Evolutionary conservation across 2,113 vertebrate species (phyloP).

Genomic region (Poeciliopsis occidentalis): DNA sequence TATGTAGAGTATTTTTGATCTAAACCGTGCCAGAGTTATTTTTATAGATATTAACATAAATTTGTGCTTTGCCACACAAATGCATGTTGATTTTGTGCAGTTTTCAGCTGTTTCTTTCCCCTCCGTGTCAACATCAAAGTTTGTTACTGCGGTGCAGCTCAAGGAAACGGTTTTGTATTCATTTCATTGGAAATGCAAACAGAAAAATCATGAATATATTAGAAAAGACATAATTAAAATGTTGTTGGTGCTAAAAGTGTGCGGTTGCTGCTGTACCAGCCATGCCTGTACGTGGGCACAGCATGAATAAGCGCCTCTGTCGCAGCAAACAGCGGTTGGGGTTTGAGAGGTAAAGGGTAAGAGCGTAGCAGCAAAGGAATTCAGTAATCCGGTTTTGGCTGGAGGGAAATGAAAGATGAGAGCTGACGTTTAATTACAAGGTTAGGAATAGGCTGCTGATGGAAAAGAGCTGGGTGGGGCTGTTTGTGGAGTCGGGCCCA

Average conservation of each 20-base stretch:
- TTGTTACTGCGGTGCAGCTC: too few relatives aligned
- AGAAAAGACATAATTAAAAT: not conserved
- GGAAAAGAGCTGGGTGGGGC: conserved; percentile 4
- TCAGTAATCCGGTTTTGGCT: not conserved
- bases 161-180: too few relatives aligned
- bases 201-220: too few relatives aligned
- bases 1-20: too few relatives aligned
- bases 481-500: not conserved
- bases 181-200: too few relatives aligned
- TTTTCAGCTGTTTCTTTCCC: too few relatives aligned
- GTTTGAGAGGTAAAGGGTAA: not conserved
- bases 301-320: not conserved
- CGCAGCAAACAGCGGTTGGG: too few relatives aligned
- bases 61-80: too few relatives aligned
- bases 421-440: conserved; percentile 5
- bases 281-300: not conserved
- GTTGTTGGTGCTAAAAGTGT: not conserved
- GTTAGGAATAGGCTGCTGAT: not conserved
- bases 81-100: too few relatives aligned
- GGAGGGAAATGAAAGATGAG: conserved; percentile 3
- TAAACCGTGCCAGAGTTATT: too few relatives aligned
- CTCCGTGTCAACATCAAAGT: too few relatives aligned
- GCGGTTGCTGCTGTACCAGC: not conserved
- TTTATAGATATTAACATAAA: too few relatives aligned
- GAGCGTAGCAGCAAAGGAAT: not conserved